Evolutionary conservation across 1,140 invertebrate genomes (phyloP).

Genomic region (Holotrichia oblita): DNA sequence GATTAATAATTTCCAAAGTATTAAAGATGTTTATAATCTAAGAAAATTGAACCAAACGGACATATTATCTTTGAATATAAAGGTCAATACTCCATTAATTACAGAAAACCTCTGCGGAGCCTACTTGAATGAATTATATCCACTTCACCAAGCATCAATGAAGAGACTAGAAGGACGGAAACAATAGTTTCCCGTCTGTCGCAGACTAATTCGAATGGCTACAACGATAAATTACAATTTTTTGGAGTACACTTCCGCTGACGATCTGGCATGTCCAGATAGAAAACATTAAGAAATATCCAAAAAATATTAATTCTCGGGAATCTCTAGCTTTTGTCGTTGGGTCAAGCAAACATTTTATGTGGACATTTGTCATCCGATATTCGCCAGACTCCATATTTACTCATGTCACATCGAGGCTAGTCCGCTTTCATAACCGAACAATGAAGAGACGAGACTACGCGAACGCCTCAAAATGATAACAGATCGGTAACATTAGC

Average conservation of each 20-base stretch:
- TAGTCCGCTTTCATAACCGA: not conserved
- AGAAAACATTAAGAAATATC: constrained; percentile 28
- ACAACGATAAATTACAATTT: not conserved
- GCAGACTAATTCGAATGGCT: not conserved
- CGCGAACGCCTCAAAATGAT: constrained; percentile 2
- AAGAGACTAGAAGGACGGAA: not conserved
- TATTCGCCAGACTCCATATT: constrained; percentile 5
- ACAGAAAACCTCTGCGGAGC: no score
- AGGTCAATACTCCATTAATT: no score
- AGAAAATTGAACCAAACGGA: no score
- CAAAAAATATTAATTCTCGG: constrained; percentile 26
- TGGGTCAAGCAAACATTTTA: not conserved
- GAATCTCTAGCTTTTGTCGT: not conserved
- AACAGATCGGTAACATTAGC: constrained; percentile 36
- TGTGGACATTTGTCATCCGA: constrained; percentile 27
- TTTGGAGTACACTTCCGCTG: constrained; percentile 14
- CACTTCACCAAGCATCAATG: not conserved
- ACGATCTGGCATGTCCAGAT: constrained; percentile 19
- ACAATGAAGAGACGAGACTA: constrained; percentile 27
- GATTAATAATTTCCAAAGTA: no score
- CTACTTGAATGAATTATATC: no score
- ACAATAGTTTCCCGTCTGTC: not conserved
- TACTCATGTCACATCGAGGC: constrained; percentile 13
- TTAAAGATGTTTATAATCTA: no score
- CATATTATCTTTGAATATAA: no score